Evolutionary conservation across 2,888 invertebrate genomes (phyloP).

Genomic region (Volucella inanis): DNA sequence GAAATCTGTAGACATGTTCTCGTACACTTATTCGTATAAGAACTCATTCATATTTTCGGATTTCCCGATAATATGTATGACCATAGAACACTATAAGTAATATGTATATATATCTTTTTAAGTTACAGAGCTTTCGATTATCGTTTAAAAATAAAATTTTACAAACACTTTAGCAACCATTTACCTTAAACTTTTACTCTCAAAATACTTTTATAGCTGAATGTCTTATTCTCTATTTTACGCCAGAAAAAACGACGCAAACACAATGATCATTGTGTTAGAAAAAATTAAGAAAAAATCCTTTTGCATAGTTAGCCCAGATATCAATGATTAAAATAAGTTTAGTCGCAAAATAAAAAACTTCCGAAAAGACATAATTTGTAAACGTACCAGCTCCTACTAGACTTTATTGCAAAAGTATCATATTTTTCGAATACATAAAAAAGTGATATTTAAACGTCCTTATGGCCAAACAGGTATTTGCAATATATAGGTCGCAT

Average conservation of each 20-base stretch:
- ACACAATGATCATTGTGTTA: constrained; percentile 45
- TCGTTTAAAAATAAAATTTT: constrained; percentile 51
- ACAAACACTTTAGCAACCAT: constrained; percentile 33
- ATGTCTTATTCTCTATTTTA: constrained; percentile 37
- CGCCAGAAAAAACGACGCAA: constrained; percentile 48
- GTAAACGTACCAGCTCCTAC: not conserved
- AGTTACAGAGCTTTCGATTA: constrained; percentile 59
- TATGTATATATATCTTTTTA: constrained; percentile 16
- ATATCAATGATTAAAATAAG: constrained; percentile 76
- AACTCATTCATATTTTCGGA: too few species aligned
- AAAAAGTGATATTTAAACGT: not conserved
- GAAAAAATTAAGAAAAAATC: constrained; percentile 55
- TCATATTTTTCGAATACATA: not conserved
- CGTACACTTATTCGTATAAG: too few species aligned
- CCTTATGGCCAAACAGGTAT: constrained; percentile 36
- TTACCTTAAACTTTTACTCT: constrained; percentile 65
- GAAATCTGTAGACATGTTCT: too few species aligned
- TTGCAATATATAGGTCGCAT: constrained; percentile 70
- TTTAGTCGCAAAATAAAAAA: constrained; percentile 75
- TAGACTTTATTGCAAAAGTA: not conserved
- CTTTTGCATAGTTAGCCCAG: constrained; percentile 67
- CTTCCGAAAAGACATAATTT: constrained; percentile 50
- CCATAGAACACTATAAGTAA: not conserved
- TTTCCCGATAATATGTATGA: not conserved
- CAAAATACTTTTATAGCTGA: constrained; percentile 51